Conservation (phyloP, 2,888 invertebrate genomes). For the Seladonia tumulorum region DNA sequence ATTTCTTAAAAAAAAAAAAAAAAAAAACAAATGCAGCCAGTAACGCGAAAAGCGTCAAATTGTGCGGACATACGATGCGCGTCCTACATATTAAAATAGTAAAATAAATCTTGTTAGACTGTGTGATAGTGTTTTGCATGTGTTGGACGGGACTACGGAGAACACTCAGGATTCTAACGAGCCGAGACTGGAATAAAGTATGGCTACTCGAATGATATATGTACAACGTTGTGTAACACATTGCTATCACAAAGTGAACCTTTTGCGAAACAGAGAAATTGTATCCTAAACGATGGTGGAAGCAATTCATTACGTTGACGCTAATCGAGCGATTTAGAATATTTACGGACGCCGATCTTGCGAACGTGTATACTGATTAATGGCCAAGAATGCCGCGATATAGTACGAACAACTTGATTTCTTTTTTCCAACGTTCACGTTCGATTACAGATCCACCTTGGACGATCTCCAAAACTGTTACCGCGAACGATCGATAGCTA, state of each 20-base stretch:
- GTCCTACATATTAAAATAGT: background rate
- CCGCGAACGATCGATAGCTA: background rate
- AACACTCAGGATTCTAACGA: background rate
- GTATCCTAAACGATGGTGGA: background rate
- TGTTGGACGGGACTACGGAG: background rate
- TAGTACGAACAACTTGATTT: background rate
- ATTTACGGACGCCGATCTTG: background rate
- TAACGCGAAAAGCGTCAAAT: background rate
- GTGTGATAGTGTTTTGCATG: background rate
- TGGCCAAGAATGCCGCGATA: too few species aligned
- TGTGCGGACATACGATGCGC: background rate
- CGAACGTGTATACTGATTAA: background rate
- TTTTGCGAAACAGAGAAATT: background rate
- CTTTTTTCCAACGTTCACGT: background rate
- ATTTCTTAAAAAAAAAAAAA: too few species aligned
- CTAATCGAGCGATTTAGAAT: background rate
- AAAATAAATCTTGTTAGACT: background rate
- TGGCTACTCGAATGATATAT: background rate
- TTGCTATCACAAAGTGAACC: background rate
- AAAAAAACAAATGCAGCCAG: background rate
- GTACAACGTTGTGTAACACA: background rate
- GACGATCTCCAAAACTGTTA: constrained; percentile 51
- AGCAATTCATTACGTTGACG: background rate
- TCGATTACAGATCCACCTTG: constrained; percentile 19
- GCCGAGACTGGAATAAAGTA: background rate